These are phyloP conservation scores for Sebastes nivosus DNA, from an alignment of 2,797 vertebrate species.

Conservation along the genomic window DNA sequence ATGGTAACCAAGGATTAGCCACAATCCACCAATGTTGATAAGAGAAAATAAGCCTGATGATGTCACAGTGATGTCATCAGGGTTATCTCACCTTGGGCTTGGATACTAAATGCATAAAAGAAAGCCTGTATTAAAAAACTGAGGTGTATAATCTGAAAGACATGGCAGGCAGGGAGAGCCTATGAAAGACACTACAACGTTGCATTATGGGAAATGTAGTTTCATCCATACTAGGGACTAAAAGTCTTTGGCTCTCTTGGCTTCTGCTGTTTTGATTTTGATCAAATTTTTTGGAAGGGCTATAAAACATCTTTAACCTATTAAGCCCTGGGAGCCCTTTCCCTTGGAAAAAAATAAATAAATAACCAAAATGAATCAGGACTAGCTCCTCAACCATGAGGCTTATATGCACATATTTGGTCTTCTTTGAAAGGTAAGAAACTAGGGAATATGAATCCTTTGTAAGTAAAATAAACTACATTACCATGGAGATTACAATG, in stretches of 20 bases:
- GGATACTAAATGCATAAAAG: not conserved
- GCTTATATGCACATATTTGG: too few species aligned
- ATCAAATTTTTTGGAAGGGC: not conserved
- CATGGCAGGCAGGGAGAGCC: not conserved
- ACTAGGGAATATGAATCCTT: too few species aligned
- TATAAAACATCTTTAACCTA: not conserved
- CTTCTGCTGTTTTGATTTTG: too few species aligned
- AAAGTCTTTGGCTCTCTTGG: not conserved
- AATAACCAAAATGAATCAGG: too few species aligned
- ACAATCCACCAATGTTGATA: not conserved
- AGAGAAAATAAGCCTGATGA: not conserved
- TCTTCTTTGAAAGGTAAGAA: too few species aligned
- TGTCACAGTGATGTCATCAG: not conserved
- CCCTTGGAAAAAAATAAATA: too few species aligned
- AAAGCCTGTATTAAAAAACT: not conserved
- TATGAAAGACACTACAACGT: not conserved
- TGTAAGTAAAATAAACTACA: too few species aligned
- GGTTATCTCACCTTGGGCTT: not conserved
- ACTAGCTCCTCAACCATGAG: too few species aligned
- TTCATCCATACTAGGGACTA: not conserved
- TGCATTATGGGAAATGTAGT: not conserved
- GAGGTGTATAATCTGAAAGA: not conserved
- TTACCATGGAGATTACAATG: too few species aligned
- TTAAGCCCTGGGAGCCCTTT: too few species aligned
- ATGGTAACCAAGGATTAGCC: not conserved